Conservation (phyloP, 2,888 invertebrate genomes). For the Pilophorus perplexus region DNA sequence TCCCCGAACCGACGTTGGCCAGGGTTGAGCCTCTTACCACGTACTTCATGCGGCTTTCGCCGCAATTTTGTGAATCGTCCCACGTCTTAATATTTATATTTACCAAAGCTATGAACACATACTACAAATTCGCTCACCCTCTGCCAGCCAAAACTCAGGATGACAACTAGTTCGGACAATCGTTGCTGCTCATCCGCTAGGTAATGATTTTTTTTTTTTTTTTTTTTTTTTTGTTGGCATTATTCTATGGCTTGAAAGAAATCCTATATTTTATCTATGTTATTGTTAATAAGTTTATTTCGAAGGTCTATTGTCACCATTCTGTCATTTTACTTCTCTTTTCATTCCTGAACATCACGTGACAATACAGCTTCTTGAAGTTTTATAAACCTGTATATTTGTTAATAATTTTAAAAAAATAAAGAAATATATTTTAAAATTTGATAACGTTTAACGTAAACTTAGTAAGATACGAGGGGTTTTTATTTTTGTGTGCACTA, state of each 20-base stretch:
- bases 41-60: too few species aligned
- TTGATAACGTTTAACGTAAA: slow-evolving; percentile 23
- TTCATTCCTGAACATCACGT: slow-evolving; percentile 35
- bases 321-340: neutral
- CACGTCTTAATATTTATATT: too few species aligned
- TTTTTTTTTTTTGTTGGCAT: neutral
- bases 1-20: too few species aligned
- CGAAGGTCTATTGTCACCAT: slow-evolving; percentile 20
- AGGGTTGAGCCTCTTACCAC: too few species aligned
- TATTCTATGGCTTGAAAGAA: neutral
- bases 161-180: too few species aligned
- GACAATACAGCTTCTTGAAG: slow-evolving; percentile 34
- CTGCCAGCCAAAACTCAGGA: too few species aligned
- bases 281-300: slow-evolving; percentile 32
- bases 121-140: too few species aligned
- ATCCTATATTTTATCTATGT: slow-evolving; percentile 32
- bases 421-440: slow-evolving; percentile 38
- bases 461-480: neutral
- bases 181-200: too few species aligned
- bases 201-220: too few species aligned
- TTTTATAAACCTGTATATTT: slow-evolving; percentile 35
- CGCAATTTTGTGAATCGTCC: too few species aligned
- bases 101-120: too few species aligned
- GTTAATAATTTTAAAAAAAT: slow-evolving; percentile 29
- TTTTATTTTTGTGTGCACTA: slow-evolving; percentile 13